Evolutionary conservation across 2,888 invertebrate species (phyloP).

Genomic region (Mythimna vitellina): DNA sequence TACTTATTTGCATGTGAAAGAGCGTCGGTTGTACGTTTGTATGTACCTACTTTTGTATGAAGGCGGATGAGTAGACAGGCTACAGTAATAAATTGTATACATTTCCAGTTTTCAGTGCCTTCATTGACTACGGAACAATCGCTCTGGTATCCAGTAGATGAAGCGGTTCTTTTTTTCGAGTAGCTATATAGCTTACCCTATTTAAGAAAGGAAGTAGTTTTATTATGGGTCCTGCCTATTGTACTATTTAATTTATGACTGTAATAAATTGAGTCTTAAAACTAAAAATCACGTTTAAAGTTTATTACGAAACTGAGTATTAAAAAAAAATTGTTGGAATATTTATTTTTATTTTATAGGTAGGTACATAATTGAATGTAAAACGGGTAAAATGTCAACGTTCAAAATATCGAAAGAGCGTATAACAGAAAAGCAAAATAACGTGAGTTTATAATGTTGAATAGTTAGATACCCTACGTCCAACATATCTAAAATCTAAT

Average conservation of each 20-base stretch:
- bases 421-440: no score
- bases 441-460: no score
- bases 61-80: slow-evolving; percentile 70
- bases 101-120: slow-evolving; percentile 56
- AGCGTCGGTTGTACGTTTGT: slow-evolving; percentile 72
- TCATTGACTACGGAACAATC: slow-evolving; percentile 59
- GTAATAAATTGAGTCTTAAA: background rate
- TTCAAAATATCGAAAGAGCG: no score
- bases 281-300: background rate
- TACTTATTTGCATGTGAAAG: slow-evolving; percentile 83
- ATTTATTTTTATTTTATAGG: no score
- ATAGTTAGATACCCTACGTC: no score
- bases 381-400: no score
- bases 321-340: no score
- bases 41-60: slow-evolving; percentile 68
- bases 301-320: background rate
- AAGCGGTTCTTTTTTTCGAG: slow-evolving; percentile 5
- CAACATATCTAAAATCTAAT: no score
- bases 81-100: slow-evolving; percentile 71
- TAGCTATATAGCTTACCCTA: no score
- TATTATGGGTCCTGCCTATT: background rate
- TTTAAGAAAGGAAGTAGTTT: background rate
- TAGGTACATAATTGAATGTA: no score
- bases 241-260: background rate
- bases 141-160: slow-evolving; percentile 18